Conservation (phyloP, 2,888 invertebrate species). For the Heteromyza rotundicornis region DNA sequence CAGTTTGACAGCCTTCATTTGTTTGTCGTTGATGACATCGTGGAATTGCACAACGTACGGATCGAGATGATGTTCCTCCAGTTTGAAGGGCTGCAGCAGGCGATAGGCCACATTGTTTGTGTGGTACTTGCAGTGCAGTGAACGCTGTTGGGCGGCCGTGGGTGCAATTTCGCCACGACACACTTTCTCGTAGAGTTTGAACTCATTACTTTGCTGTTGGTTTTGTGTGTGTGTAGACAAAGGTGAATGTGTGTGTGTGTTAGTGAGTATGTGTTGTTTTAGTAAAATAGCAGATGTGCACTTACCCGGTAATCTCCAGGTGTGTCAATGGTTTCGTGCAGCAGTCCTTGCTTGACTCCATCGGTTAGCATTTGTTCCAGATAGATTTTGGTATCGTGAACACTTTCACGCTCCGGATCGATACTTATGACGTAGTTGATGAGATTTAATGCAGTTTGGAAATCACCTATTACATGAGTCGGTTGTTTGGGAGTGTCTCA, state of each 20-base stretch:
- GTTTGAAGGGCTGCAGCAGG: slow-evolving; percentile 58
- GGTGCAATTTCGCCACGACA: slow-evolving; percentile 45
- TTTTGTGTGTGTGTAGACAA: not conserved
- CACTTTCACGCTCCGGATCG: slow-evolving; percentile 80
- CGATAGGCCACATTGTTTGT: slow-evolving; percentile 33
- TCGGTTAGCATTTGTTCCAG: slow-evolving; percentile 78
- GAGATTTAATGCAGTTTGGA: slow-evolving; percentile 80
- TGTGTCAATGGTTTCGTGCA: slow-evolving; percentile 36
- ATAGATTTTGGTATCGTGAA: slow-evolving; percentile 83
- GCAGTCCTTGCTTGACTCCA: slow-evolving; percentile 43
- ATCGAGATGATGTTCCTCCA: slow-evolving; percentile 65
- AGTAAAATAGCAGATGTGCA: not conserved
- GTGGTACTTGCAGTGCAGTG: slow-evolving; percentile 42
- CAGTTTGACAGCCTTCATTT: slow-evolving; percentile 65
- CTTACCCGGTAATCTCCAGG: slow-evolving; percentile 41
- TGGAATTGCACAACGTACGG: slow-evolving; percentile 67
- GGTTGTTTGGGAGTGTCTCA: not conserved
- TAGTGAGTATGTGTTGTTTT: slow-evolving; percentile 13
- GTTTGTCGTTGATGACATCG: slow-evolving; percentile 65
- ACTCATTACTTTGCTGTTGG: slow-evolving; percentile 41
- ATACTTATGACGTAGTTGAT: slow-evolving; percentile 82
- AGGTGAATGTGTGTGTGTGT: not conserved
- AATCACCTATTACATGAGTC: slow-evolving; percentile 71
- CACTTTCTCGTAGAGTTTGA: slow-evolving; percentile 62
- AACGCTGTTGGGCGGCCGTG: slow-evolving; percentile 27